These are phyloP conservation scores for Psammodynastes pulverulentus DNA, from an alignment of 2,113 vertebrate genomes.

Conservation along the genomic window DNA sequence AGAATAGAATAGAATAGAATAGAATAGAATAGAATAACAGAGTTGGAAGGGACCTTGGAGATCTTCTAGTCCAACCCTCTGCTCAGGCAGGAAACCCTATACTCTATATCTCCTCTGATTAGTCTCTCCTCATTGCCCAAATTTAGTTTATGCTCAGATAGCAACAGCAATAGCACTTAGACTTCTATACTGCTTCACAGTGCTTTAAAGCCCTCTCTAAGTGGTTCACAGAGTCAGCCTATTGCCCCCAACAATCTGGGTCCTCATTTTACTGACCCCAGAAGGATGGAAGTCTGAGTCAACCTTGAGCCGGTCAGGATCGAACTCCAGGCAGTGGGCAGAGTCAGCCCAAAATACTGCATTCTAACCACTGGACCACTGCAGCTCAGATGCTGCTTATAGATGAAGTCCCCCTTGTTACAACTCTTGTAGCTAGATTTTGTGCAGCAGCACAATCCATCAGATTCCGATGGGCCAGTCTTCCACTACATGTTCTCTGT, in stretches of 20 bases:
- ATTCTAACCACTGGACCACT: not conserved
- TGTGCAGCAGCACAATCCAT: no score
- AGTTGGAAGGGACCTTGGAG: no score
- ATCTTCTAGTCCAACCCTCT: no score
- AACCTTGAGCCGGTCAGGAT: not conserved
- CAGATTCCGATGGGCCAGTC: no score
- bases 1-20: no score
- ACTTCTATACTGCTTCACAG: not conserved
- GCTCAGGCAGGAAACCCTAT: no score
- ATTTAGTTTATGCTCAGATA: not conserved
- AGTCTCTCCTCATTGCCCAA: not conserved
- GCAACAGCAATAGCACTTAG: not conserved
- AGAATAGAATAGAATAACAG: no score
- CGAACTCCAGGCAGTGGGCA: not conserved
- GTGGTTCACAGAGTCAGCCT: not conserved
- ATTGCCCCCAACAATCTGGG: not conserved
- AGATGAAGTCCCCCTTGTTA: no score
- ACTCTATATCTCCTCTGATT: no score
- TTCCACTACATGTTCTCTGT: no score
- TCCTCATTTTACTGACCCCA: not conserved
- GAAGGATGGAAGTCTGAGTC: not conserved
- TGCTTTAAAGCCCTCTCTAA: not conserved
- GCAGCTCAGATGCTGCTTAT: not conserved
- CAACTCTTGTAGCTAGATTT: no score
- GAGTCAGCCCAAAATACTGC: not conserved